A percentile compares a stretch with the other conserved stretches of the same genome.
These are phyloP conservation scores for Trochalopteron elliotii DNA, from an alignment of 2,113 vertebrate genomes.

Conservation along the genomic window DNA sequence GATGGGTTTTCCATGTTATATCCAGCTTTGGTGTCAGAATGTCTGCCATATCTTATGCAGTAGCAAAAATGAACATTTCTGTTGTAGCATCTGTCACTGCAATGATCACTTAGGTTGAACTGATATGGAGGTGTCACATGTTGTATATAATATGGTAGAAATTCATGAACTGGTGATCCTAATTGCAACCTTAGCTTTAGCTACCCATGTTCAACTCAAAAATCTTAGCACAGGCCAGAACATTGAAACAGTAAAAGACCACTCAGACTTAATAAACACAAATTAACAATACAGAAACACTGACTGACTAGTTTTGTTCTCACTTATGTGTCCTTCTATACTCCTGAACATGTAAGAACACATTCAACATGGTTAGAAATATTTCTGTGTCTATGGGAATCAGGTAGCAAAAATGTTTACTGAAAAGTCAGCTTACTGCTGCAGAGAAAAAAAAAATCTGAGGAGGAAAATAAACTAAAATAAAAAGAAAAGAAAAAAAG, in stretches of 20 bases:
- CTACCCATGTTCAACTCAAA: background rate
- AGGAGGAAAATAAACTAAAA: background rate
- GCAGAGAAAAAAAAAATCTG: background rate
- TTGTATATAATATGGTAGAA: background rate
- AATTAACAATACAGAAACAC: background rate
- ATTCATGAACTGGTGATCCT: background rate
- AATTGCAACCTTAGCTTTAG: background rate
- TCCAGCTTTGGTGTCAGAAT: background rate
- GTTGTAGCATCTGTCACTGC: background rate
- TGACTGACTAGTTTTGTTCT: background rate
- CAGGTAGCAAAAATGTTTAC: background rate
- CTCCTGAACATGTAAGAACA: background rate
- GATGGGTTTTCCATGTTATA: background rate
- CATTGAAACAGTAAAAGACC: background rate
- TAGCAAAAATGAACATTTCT: background rate
- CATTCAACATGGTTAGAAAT: background rate
- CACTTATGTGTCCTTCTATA: background rate
- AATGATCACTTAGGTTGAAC: background rate
- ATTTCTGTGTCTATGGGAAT: background rate
- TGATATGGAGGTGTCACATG: background rate
- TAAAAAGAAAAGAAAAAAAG: background rate
- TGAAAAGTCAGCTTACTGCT: background rate
- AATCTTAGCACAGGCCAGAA: background rate
- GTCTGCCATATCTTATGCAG: background rate
- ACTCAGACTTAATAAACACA: background rate